Percentiles rank a stretch among this genome's conserved stretches.
These are phyloP conservation scores for Plutomurus gul DNA, from an alignment of 1,140 invertebrate species.

Conservation along the genomic window DNA sequence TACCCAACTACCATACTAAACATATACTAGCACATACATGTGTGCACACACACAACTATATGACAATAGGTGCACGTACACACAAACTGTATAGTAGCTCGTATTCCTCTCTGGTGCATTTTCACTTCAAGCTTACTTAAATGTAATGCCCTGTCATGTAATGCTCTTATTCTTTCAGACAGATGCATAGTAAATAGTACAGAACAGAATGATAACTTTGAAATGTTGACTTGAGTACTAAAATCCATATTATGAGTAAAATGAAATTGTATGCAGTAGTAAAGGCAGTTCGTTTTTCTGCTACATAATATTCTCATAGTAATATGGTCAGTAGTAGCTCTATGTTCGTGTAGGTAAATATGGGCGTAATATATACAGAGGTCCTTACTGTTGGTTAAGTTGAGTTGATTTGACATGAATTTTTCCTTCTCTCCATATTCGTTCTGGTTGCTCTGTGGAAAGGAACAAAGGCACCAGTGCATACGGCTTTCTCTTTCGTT, in stretches of 20 bases:
- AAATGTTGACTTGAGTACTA: too few relatives aligned
- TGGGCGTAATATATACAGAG: too few relatives aligned
- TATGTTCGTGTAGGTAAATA: too few relatives aligned
- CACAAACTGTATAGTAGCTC: not conserved
- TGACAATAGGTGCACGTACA: not conserved
- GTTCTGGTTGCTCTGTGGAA: not conserved
- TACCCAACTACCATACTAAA: too few relatives aligned
- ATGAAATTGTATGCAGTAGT: too few relatives aligned
- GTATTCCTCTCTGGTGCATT: not conserved
- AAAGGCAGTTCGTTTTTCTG: too few relatives aligned
- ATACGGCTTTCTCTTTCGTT: not conserved
- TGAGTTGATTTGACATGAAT: conserved; percentile 3
- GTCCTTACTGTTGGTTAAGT: not conserved
- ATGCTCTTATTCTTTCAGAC: not conserved
- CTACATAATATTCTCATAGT: too few relatives aligned
- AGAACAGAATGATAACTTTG: too few relatives aligned
- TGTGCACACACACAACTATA: not conserved
- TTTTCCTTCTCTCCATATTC: not conserved
- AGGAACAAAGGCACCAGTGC: not conserved
- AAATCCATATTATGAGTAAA: too few relatives aligned
- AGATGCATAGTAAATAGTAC: not conserved
- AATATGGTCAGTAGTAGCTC: too few relatives aligned
- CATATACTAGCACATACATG: not conserved
- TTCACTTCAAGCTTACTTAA: conserved; percentile 6
- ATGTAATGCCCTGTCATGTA: too few relatives aligned